phyloP scores from a whole-genome alignment of 2,888 invertebrate genomes.

The Netelia fuscicornis region DNA sequence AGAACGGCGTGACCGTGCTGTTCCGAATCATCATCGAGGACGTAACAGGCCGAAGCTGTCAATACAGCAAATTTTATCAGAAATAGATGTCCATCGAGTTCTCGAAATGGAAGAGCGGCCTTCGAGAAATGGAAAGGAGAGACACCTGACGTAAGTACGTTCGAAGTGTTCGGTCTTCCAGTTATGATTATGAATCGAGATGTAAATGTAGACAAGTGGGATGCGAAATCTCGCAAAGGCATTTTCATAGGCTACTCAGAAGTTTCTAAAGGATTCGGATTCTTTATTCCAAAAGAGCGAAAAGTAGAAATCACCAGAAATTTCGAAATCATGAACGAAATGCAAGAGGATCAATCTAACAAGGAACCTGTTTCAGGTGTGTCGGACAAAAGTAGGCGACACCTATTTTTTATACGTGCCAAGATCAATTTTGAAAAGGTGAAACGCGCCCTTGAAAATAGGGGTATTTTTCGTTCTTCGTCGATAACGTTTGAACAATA shows the following conservation, averaged over 20 bases:
- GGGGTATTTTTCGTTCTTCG: too few species aligned
- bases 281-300: slow-evolving; percentile 66
- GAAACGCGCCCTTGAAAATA: too few species aligned
- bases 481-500: too few species aligned
- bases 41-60: slow-evolving; percentile 46
- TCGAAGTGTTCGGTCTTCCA: slow-evolving; percentile 58
- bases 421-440: too few species aligned
- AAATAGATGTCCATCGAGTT: slow-evolving; percentile 47
- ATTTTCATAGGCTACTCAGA: slow-evolving; percentile 60
- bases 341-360: too few species aligned
- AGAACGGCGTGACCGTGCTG: too few species aligned
- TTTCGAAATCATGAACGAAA: slow-evolving; percentile 49
- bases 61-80: slow-evolving; percentile 32
- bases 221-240: slow-evolving; percentile 14
- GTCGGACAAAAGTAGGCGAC: too few species aligned
- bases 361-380: too few species aligned
- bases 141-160: slow-evolving; percentile 4
- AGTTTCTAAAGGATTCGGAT: slow-evolving; percentile 61
- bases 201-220: slow-evolving; percentile 57
- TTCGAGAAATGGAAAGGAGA: slow-evolving; percentile 26
- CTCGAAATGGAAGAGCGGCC: slow-evolving; percentile 22
- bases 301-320: slow-evolving; percentile 56
- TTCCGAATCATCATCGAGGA: too few species aligned
- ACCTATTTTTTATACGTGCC: too few species aligned
- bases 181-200: slow-evolving; percentile 54